Evolutionary conservation across 2,113 vertebrate species (phyloP), one percentile per base, ranked within the genome.

Genomic region (Perca schrenkii): DNA sequence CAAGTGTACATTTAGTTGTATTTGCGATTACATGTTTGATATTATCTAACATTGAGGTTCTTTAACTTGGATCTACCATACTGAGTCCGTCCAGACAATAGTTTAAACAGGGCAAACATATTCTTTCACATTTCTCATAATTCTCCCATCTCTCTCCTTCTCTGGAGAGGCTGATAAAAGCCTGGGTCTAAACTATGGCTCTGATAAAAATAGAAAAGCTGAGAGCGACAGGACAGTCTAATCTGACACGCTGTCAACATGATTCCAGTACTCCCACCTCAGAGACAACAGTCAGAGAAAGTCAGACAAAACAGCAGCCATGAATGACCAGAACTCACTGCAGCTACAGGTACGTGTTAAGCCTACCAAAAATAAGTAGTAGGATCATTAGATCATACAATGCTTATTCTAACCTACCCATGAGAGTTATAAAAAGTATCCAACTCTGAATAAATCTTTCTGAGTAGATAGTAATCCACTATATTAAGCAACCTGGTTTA

Each of bases 171-270:
- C 70, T 49, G 60, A 66, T 71, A 74, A 86, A 87, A 79, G 66
- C 61, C 63, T 15, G 57, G 34, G 21, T 63, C 67, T 77, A 72
- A 92, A 91, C 79, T 81, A 70, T n/a, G 80, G 52, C 84, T 85
- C 69, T 57, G 90, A 86, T 85, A 88, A 85, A 92, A 93, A 93
- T 93, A 94, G 93, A 87, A 81, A 72, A 74, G 77, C 87, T 72
- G 82, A 89, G 80, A 86, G 86, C 73, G 64, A 86, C 80, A 68
- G 89, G 82, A 89, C 86, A 75, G 90, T 90, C 85, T 90, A 90
- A 93, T 94, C 82, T 85, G 93, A 94, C 78, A 90, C 71, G 73
- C 89, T 89, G 90, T 94, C 93, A 93, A 87, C 83, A 86, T 70
- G 79, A 91, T 92, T 91, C 74, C 61, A 80, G 65, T 78, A 8